A percentile compares a stretch with the other conserved stretches of the same genome.
phyloP scores from a whole-genome alignment of 2,113 vertebrate species.

The Noctilio leporinus region DNA sequence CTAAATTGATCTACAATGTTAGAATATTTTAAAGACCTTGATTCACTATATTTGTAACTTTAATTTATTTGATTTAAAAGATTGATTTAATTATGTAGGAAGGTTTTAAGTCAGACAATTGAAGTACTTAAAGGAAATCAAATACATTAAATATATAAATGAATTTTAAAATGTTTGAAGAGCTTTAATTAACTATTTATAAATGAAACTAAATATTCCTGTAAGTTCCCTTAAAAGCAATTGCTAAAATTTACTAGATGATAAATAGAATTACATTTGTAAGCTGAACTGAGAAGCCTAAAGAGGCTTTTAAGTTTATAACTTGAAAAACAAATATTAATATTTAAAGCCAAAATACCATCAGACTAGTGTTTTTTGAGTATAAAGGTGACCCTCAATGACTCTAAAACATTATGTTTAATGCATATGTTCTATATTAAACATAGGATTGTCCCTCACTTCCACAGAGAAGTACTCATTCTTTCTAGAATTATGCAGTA shows the following conservation, averaged over 20 bases:
- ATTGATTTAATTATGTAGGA: conserved; percentile 66
- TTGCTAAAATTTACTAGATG: conserved; percentile 51
- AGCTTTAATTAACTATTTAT: conserved; percentile 64
- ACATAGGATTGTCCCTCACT: background rate
- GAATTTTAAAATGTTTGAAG: conserved; percentile 67
- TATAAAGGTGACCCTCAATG: background rate
- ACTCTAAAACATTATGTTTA: background rate
- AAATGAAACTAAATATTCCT: conserved; percentile 60
- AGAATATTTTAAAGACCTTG: conserved; percentile 55
- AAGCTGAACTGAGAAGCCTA: conserved; percentile 48
- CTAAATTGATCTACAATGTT: conserved; percentile 57
- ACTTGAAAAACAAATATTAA: conserved; percentile 36
- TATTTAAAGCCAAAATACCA: conserved; percentile 39
- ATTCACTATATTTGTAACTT: conserved; percentile 58
- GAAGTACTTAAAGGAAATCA: conserved; percentile 68
- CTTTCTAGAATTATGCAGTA: background rate
- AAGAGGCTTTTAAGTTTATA: conserved; percentile 40
- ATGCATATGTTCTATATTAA: background rate
- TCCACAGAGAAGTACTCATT: background rate
- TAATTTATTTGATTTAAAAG: conserved; percentile 62
- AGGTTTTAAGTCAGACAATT: conserved; percentile 69
- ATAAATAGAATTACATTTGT: conserved; percentile 53
- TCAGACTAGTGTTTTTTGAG: conserved; percentile 28
- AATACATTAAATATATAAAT: conserved; percentile 69
- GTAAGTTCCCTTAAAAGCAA: conserved; percentile 55